Evolutionary conservation across 53 echinoderm and acorn worm genomes (phyloP).

Genomic region (Hippasteria phrygiana): DNA sequence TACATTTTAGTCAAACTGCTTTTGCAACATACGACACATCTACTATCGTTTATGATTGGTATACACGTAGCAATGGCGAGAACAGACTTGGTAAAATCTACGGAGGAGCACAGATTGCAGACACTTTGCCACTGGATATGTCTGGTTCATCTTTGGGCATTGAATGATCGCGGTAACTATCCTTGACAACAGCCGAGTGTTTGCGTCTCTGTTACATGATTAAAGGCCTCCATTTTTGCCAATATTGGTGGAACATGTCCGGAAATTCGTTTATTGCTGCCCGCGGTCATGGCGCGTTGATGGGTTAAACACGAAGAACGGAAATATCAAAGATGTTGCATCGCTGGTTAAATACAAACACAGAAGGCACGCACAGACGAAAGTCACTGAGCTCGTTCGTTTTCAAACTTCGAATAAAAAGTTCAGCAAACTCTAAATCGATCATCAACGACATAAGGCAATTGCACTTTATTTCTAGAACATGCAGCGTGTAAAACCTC

Average conservation of each 20-base stretch:
- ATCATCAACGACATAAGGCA: too few species aligned
- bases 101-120: too few species aligned
- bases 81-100: background rate
- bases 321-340: background rate
- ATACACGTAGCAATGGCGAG: background rate
- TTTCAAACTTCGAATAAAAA: too few species aligned
- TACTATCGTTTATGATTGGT: too few species aligned
- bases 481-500: background rate
- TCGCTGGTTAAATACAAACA: background rate
- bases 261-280: background rate
- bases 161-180: background rate
- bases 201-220: constrained; percentile 1
- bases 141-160: background rate
- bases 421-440: too few species aligned
- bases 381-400: too few species aligned
- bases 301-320: constrained; percentile 2
- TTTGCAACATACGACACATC: too few species aligned
- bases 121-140: too few species aligned
- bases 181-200: constrained; percentile 19
- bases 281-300: background rate
- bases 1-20: too few species aligned
- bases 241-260: background rate
- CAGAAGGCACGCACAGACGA: background rate
- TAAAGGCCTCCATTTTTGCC: background rate
- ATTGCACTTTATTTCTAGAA: background rate